Evolutionary conservation across 2,113 vertebrate species (phyloP).

Genomic region (Okapia johnstoni): DNA sequence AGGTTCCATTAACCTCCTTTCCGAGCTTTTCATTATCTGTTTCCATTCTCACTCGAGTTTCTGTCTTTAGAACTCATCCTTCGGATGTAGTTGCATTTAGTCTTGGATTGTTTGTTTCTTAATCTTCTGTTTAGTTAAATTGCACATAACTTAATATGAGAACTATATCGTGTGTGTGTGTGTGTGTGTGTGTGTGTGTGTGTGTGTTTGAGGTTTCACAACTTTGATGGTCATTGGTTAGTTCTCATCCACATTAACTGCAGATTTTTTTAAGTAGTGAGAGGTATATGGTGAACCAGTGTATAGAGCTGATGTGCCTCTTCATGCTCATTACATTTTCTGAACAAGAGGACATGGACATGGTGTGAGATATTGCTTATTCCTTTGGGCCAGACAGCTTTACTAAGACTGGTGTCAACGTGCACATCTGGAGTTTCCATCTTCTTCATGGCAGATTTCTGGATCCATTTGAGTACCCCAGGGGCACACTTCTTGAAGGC

Average conservation of each 20-base stretch:
- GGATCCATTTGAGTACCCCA: background rate
- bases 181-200: background rate
- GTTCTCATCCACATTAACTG: background rate
- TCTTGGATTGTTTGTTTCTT: constrained; percentile 4
- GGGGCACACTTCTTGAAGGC: background rate
- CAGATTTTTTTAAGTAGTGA: background rate
- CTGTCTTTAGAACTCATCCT: constrained; percentile 1
- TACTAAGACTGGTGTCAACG: background rate
- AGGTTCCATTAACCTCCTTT: background rate
- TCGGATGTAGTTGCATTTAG: background rate
- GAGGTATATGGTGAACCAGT: background rate
- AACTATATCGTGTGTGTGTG: background rate
- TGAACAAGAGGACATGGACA: background rate
- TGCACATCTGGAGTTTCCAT: background rate
- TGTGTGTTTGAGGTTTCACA: background rate
- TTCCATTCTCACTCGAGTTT: background rate
- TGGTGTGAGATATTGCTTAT: background rate
- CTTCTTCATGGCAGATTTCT: background rate
- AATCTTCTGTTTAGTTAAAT: background rate
- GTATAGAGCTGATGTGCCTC: background rate
- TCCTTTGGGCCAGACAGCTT: background rate
- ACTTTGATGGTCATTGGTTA: background rate
- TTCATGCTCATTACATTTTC: background rate
- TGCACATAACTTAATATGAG: background rate
- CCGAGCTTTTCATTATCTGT: background rate